phyloP scores from a whole-genome alignment of 2,797 vertebrate species.

The Etheostoma nigrum region DNA sequence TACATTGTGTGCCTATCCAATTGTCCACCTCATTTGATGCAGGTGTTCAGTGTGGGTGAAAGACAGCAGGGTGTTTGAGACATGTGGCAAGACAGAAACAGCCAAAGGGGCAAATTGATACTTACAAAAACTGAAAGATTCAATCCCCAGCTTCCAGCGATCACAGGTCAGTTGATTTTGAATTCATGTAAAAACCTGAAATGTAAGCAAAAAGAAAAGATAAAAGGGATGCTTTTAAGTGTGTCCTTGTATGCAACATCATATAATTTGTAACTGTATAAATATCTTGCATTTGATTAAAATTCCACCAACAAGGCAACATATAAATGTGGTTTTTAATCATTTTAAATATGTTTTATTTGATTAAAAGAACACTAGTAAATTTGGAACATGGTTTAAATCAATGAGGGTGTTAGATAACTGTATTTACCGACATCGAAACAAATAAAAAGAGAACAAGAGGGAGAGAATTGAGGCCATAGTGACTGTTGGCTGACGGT shows the following conservation, averaged over 20 bases:
- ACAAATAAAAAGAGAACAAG: slow-evolving; percentile 61
- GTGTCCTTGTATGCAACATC: slow-evolving; percentile 6
- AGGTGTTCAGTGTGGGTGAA: slow-evolving; percentile 81
- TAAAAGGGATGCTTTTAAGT: slow-evolving; percentile 22
- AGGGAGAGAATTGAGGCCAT: slow-evolving; percentile 49
- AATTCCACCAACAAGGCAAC: background rate
- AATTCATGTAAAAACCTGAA: slow-evolving; percentile 98
- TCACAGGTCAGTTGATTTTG: slow-evolving; percentile 94
- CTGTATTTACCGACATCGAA: slow-evolving; percentile 53
- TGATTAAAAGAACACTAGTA: slow-evolving; percentile 13
- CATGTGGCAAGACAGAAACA: slow-evolving; percentile 68
- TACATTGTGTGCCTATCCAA: slow-evolving; percentile 75
- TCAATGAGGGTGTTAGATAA: slow-evolving; percentile 35
- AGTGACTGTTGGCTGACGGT: slow-evolving; percentile 67
- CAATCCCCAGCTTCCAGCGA: slow-evolving; percentile 95
- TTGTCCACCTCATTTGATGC: slow-evolving; percentile 83
- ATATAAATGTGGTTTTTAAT: background rate
- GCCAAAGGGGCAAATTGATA: slow-evolving; percentile 82
- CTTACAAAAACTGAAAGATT: slow-evolving; percentile 96
- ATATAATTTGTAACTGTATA: background rate
- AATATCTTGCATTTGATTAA: background rate
- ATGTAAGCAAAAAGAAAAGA: slow-evolving; percentile 59
- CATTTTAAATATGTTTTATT: background rate
- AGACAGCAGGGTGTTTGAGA: slow-evolving; percentile 70
- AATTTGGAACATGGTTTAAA: slow-evolving; percentile 35